phyloP scores from a whole-genome alignment of 2,113 vertebrate species.

The Cephalopterus ornatus region DNA sequence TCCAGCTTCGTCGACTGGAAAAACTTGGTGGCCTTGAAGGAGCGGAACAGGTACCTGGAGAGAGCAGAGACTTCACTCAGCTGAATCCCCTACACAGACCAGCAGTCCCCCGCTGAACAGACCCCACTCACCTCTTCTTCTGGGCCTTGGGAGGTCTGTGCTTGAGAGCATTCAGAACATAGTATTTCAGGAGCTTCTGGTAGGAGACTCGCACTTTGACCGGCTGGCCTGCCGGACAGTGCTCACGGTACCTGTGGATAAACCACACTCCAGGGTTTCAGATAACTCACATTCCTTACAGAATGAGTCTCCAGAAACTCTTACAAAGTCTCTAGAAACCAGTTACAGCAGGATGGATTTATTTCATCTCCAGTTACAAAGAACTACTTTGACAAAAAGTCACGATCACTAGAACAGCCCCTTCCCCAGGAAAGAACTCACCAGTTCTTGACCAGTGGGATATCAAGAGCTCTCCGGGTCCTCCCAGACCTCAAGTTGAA shows the following conservation, averaged over 20 bases:
- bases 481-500: slow-evolving; percentile 96
- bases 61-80: not conserved
- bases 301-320: not conserved
- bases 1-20: slow-evolving; percentile 99
- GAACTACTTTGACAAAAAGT: not conserved
- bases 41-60: slow-evolving; percentile 94
- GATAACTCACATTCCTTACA: not conserved
- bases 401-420: not conserved
- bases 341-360: not conserved
- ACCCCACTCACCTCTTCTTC: slow-evolving; percentile 87
- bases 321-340: not conserved
- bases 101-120: not conserved
- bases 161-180: slow-evolving; percentile 97
- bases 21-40: slow-evolving; percentile 98
- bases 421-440: slow-evolving; percentile 34
- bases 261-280: not conserved
- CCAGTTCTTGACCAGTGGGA: slow-evolving; percentile 98
- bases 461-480: slow-evolving; percentile 94
- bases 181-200: slow-evolving; percentile 97
- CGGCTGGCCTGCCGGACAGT: slow-evolving; percentile 96
- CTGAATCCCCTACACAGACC: not conserved
- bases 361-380: not conserved
- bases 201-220: slow-evolving; percentile 98
- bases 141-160: slow-evolving; percentile 98
- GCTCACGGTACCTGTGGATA: slow-evolving; percentile 90